A percentile compares a stretch with the other conserved stretches of the same genome.
Evolutionary conservation across 2,113 vertebrate genomes (phyloP).

Genomic region (Carollia perspicillata): DNA sequence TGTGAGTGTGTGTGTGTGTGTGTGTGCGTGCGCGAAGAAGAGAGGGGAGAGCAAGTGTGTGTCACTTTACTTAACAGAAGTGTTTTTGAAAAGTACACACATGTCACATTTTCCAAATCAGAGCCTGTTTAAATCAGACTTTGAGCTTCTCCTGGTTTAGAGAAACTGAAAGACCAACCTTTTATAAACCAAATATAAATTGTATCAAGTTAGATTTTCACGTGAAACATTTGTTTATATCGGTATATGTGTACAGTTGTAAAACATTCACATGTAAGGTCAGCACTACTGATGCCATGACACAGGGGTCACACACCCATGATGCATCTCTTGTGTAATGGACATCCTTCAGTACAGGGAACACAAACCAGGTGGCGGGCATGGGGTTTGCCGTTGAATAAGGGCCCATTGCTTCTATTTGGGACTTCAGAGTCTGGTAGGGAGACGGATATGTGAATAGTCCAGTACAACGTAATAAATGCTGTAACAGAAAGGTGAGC

Average conservation of each 20-base stretch:
- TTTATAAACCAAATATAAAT: background rate
- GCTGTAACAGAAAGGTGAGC: background rate
- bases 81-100: background rate
- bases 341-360: background rate
- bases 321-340: background rate
- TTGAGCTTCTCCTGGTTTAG: background rate
- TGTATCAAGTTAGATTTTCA: background rate
- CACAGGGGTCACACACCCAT: background rate
- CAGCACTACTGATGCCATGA: background rate
- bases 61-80: background rate
- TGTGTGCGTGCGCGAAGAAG: background rate
- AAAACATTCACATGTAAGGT: background rate
- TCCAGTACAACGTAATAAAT: background rate
- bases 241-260: background rate
- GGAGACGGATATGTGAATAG: background rate
- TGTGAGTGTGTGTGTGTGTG: background rate
- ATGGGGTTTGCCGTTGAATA: background rate
- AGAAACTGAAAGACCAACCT: background rate
- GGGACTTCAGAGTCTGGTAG: background rate
- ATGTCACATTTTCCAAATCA: background rate
- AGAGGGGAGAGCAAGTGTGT: background rate
- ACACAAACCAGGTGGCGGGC: background rate
- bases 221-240: background rate
- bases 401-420: background rate
- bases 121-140: background rate